Conservation (phyloP, 1,140 invertebrate genomes). For the Procambarus virginalis region DNA sequence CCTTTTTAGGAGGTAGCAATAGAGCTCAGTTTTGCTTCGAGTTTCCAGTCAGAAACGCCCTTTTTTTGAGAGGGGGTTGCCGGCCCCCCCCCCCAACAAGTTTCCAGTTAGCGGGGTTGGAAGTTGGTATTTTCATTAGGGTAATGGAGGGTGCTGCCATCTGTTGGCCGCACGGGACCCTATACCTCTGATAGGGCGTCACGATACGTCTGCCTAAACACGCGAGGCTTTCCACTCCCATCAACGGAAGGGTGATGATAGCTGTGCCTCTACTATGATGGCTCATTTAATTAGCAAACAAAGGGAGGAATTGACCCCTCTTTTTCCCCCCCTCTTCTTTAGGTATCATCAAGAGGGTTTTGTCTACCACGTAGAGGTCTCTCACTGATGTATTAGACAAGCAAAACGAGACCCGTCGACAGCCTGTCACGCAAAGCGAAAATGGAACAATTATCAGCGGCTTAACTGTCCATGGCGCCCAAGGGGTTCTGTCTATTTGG, state of each 20-base stretch:
- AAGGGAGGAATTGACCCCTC: background rate
- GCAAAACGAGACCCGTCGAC: background rate
- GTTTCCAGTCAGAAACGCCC: no score
- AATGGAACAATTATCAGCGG: background rate
- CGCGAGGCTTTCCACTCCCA: constrained; percentile 24
- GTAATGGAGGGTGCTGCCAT: constrained; percentile 62
- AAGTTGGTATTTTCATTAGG: constrained; percentile 45
- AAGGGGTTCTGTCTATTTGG: background rate
- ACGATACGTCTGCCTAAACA: constrained; percentile 30
- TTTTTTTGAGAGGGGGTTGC: background rate
- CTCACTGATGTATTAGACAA: no score
- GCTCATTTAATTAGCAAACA: constrained; percentile 19
- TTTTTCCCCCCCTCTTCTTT: no score
- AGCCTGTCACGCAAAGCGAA: background rate
- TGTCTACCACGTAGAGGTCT: no score
- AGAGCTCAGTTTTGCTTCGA: constrained; percentile 7
- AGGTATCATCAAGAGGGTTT: background rate
- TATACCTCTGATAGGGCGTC: constrained; percentile 37
- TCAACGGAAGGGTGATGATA: background rate
- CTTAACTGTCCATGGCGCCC: constrained; percentile 5
- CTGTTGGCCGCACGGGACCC: constrained; percentile 36
- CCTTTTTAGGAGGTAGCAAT: background rate
- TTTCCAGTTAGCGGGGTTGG: background rate
- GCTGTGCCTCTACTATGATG: background rate
- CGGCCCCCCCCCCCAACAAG: background rate